A percentile compares a stretch with the other conserved stretches of the same genome.
These are phyloP conservation scores for Aleiodes alternator DNA, from an alignment of 2,888 invertebrate genomes.

Conservation along the genomic window DNA sequence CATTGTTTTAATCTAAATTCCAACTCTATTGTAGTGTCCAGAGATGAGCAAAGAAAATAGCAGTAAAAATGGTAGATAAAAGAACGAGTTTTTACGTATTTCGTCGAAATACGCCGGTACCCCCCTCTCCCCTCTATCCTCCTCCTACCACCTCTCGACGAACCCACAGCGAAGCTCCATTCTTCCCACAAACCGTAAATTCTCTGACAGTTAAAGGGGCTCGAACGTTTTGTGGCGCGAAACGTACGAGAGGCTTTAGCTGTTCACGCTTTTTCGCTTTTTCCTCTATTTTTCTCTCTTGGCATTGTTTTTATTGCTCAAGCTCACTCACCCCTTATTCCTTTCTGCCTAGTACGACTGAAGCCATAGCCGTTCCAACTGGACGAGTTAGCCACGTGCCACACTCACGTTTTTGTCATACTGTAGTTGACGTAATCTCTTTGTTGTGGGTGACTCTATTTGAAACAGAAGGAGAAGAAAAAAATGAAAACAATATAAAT, in stretches of 20 bases:
- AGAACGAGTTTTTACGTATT: constrained; percentile 31
- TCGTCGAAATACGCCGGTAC: constrained; percentile 21
- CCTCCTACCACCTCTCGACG: not conserved
- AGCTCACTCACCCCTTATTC: constrained; percentile 27
- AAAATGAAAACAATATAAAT: constrained; percentile 1
- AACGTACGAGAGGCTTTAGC: constrained; percentile 25
- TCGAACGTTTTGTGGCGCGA: constrained; percentile 41
- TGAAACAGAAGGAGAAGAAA: not conserved
- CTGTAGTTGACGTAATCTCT: constrained; percentile 21
- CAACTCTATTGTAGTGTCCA: constrained; percentile 17
- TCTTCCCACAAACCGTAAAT: constrained; percentile 44
- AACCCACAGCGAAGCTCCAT: constrained; percentile 15
- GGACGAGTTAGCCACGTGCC: constrained; percentile 30
- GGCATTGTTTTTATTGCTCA: constrained; percentile 33
- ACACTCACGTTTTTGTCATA: constrained; percentile 22
- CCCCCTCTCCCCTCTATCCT: too few species aligned
- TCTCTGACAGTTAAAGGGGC: constrained; percentile 43
- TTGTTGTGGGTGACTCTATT: not conserved
- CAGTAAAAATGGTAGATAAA: constrained; percentile 3
- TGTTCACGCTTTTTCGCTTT: constrained; percentile 25
- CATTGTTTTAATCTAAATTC: constrained; percentile 34
- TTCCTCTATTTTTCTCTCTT: not conserved
- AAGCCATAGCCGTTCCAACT: constrained; percentile 21
- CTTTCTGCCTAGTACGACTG: not conserved
- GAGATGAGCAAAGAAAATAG: not conserved